Evolutionary conservation across 2,888 invertebrate genomes (phyloP), one percentile per base, ranked within the genome.

Genomic region (Tiphia femorata): DNA sequence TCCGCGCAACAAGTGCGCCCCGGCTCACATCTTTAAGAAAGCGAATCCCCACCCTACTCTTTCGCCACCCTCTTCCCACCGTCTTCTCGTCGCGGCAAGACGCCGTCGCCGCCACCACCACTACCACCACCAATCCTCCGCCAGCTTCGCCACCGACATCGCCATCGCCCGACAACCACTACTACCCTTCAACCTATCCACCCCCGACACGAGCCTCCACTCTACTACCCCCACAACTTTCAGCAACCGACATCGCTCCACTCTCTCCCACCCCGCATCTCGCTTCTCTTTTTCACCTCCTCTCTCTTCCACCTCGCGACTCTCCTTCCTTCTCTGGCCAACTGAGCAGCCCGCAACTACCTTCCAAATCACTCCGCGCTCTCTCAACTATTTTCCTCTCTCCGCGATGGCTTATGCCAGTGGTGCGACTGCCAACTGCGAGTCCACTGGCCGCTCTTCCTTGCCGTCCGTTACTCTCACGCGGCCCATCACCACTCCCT

Each of bases 1-100:
- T 44, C 49, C 60, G 42, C 43, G 83, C 82, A 82, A 83, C 83
- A 82, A 83, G 83, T 82, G 82, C 77, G 72, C 75, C 70, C 61
- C 70, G 75, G 58, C 68, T 74, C 77, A 62, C 78, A 72, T 77
- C 79, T 81, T 78, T 77, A 79, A 80, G 80, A 79, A 79, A 78
- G 49, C 75, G 52, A 52, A n/a, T n/a, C n/a, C n/a, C 55, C 62
- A 47, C 49, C 49, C 33, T 35, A 43, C 56, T 38, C 44, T 20
- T 47, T 51, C 62, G 53, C 55, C 17, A 3, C 8, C 14, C 27
- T 8, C 12, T 29, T 12, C 21, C 44, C 19, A 16, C 23, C 14
- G 25, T 21, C 10, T n/a, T 17, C 41, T 19, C 47, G 12, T 7
- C 29, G 2, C 33, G 20, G 7, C 17, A 4, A 4, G 14, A 12